Base-by-base conservation (phyloP, 2,113 vertebrate species). In the Helogale parvula region DNA sequence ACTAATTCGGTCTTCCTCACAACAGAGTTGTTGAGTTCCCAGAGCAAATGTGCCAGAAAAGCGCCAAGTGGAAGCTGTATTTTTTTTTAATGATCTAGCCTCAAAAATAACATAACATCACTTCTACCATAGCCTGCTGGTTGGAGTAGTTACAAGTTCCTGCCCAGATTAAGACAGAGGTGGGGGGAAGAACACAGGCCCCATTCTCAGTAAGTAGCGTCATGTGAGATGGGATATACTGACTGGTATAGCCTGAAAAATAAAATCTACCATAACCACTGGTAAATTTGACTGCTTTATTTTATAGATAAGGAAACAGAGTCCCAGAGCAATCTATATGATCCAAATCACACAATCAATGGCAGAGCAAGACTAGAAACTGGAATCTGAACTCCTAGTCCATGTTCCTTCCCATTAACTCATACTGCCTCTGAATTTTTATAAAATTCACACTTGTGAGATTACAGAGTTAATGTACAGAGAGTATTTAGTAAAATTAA, bases 261-360 rank as follows among this genome's bases (percentile, higher is more conserved):
- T 57, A 90, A 89, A 93, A 47, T n/a, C 35, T 81, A 3, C 60
- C 27, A 57, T 25, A 84, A 54, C 50, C 27, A 63, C 38, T 74
- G 23, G 79, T 72, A 65, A 50, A 31, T 69, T 69, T 65, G 66
- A 57, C 87, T 1, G 8, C 1, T 35, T 85, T 80, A 82, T 80
- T 60, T 93, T 93, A 80, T 35, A 93, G 63, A n/a, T 63, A 88
- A 76, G 41, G 50, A 94, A 96, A 93, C 23, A 93, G 88, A 85
- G 66, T 5, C 35, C 31, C 41, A 94, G 23, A 87, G 80, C 79
- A 79, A 38, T 88, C 60, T 82, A 5, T 52, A 68, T 72, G 14
- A 66, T 33, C 65, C 63, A 91, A 88, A 80, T 88, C 13, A 57
- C 38, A 88, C 29, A 80, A 65, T 60, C 35, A 88, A 19, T 29